Conservation (phyloP, 37 sponge, comb jelly and placozoan species). For the Mnemiopsis leidyi region DNA sequence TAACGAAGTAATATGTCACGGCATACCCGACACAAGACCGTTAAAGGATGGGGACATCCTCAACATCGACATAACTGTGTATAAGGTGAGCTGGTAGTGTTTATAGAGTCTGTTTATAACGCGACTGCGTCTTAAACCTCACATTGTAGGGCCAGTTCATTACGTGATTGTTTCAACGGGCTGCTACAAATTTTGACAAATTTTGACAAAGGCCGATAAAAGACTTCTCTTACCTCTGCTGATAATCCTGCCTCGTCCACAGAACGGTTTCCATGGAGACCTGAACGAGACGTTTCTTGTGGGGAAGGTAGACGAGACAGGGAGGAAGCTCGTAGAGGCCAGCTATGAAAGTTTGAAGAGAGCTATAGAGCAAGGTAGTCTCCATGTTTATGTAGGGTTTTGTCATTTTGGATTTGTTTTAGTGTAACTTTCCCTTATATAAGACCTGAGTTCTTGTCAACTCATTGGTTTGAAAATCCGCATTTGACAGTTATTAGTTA, state of each 20-base stretch:
- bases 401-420: too few relatives aligned
- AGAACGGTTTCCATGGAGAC: slow-evolving; percentile 92
- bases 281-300: slow-evolving; percentile 94
- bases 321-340: slow-evolving; percentile 73
- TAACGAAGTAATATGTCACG: slow-evolving; percentile 96
- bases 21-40: slow-evolving; percentile 89
- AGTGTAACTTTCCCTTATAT: neutral
- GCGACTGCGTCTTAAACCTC: too few relatives aligned
- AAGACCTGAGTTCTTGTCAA: neutral
- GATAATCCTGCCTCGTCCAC: neutral
- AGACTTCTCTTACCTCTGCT: too few relatives aligned
- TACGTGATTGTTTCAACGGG: too few relatives aligned
- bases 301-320: slow-evolving; percentile 81
- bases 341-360: slow-evolving; percentile 88
- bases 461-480: too few relatives aligned
- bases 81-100: slow-evolving; percentile 36
- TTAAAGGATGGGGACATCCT: slow-evolving; percentile 89
- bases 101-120: too few relatives aligned
- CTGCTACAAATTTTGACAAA: too few relatives aligned
- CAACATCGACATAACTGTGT: slow-evolving; percentile 74
- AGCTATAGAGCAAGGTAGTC: slow-evolving; percentile 79
- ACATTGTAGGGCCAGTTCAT: too few relatives aligned
- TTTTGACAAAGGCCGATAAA: too few relatives aligned
- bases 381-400: too few relatives aligned
- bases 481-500: too few relatives aligned